Percentiles rank a stretch among this genome's conserved stretches.
Conservation (phyloP, 2,797 vertebrate species). For the Diplodus sargus region DNA sequence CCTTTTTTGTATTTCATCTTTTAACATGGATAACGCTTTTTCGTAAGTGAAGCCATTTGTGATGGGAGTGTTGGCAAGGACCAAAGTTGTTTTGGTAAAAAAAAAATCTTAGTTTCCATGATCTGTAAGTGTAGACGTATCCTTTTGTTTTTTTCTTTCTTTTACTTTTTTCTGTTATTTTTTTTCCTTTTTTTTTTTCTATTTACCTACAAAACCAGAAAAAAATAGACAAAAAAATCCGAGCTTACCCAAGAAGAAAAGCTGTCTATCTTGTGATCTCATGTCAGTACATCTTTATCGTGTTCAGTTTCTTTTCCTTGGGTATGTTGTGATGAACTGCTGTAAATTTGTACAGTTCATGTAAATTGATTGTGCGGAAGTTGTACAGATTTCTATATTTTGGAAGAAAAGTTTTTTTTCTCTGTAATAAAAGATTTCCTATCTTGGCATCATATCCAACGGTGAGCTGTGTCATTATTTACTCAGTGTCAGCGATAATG, state of each 20-base stretch:
- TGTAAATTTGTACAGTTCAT: conserved; percentile 99
- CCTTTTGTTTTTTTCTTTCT: conserved; percentile 74
- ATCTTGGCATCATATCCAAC: conserved; percentile 95
- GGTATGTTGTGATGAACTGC: conserved; percentile 99
- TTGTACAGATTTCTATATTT: conserved; percentile 99
- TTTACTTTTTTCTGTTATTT: conserved; percentile 45
- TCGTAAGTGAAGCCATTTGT: conserved; percentile 86
- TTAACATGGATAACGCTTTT: conserved; percentile 82
- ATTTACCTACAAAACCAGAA: conserved; percentile 82
- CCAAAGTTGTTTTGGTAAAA: conserved; percentile 88
- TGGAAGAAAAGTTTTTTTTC: conserved; percentile 99
- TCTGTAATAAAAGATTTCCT: conserved; percentile 99
- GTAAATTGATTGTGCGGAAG: conserved; percentile 99
- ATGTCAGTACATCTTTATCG: conserved; percentile 95
- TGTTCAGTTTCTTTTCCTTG: conserved; percentile 88
- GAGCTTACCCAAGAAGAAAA: conserved; percentile 87
- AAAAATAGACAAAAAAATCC: conserved; percentile 83
- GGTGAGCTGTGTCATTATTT: conserved; percentile 70
- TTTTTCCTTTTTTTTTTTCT: conserved; percentile 68
- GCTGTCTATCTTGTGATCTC: conserved; percentile 97
- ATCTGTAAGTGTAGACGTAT: conserved; percentile 87
- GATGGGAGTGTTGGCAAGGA: conserved; percentile 88
- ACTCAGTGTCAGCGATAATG: no score
- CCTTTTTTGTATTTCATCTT: conserved; percentile 87
- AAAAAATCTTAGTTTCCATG: conserved; percentile 81